phyloP scores from a whole-genome alignment of 2,113 vertebrate species.

The Gorilla gorilla region DNA sequence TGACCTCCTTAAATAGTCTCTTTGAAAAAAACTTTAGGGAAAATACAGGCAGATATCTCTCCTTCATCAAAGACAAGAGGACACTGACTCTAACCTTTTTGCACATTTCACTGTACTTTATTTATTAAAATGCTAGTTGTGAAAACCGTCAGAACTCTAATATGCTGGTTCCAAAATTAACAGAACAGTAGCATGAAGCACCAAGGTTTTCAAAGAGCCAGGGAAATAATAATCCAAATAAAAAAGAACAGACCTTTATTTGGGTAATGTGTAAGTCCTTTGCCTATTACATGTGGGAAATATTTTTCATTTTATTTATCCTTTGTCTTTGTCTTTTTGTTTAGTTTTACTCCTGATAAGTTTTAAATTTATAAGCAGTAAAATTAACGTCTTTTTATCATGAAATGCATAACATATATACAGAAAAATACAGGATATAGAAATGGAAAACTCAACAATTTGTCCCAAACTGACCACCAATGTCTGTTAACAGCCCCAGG shows the following conservation, averaged over 20 bases:
- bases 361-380: conserved; percentile 23
- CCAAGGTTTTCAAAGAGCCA: neutral
- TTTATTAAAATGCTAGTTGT: neutral
- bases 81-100: neutral
- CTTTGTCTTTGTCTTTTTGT: neutral
- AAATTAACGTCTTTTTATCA: neutral
- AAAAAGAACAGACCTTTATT: neutral
- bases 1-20: neutral
- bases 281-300: neutral
- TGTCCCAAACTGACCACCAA: neutral
- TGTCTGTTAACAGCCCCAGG: neutral
- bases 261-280: neutral
- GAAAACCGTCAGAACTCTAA: neutral
- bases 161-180: neutral
- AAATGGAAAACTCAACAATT: neutral
- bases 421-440: neutral
- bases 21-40: neutral
- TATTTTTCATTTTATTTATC: neutral
- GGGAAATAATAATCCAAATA: neutral
- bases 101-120: neutral
- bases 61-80: neutral
- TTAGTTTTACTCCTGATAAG: neutral
- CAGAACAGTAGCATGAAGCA: neutral
- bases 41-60: neutral
- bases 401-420: neutral